These are phyloP conservation scores for Synergus gifuensis DNA, from an alignment of 2,888 invertebrate species.

Conservation along the genomic window DNA sequence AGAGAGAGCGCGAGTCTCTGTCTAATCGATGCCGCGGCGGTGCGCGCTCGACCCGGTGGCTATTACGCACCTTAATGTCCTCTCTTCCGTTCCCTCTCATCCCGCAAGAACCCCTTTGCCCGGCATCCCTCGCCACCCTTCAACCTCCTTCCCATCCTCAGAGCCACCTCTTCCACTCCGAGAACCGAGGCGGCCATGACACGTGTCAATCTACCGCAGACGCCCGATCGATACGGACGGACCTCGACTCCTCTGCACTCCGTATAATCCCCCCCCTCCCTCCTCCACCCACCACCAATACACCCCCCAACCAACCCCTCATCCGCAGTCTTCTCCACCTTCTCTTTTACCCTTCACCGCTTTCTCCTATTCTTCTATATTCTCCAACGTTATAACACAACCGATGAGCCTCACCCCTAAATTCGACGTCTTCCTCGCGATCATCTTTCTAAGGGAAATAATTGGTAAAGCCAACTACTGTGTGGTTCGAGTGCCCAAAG, in stretches of 20 bases:
- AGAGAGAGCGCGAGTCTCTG: slow-evolving; percentile 73
- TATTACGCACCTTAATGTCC: slow-evolving; percentile 78
- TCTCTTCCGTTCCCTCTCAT: slow-evolving; percentile 65
- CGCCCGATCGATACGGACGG: slow-evolving; percentile 77
- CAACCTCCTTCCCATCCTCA: slow-evolving; percentile 49
- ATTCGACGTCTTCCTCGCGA: slow-evolving; percentile 9
- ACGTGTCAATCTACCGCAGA: slow-evolving; percentile 78
- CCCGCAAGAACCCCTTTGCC: slow-evolving; percentile 53
- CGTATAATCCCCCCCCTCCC: slow-evolving; percentile 44
- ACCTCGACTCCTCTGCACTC: slow-evolving; percentile 67
- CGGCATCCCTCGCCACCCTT: slow-evolving; percentile 58
- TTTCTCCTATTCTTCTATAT: slow-evolving; percentile 59
- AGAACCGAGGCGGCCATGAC: slow-evolving; percentile 75
- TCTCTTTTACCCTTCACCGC: slow-evolving; percentile 55
- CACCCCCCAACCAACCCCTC: slow-evolving; percentile 40
- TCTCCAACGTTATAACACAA: slow-evolving; percentile 60
- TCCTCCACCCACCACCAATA: slow-evolving; percentile 23
- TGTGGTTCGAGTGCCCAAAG: not conserved
- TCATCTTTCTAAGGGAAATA: not conserved
- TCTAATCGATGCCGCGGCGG: slow-evolving; percentile 78
- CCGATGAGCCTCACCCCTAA: slow-evolving; percentile 56
- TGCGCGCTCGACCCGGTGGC: slow-evolving; percentile 77
- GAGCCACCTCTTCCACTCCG: slow-evolving; percentile 39
- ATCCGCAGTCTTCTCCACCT: slow-evolving; percentile 49
- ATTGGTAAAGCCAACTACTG: not conserved